A percentile compares a stretch with the other conserved stretches of the same genome.
Evolutionary conservation across 2,888 invertebrate genomes (phyloP).

Genomic region (Tetropium fuscum): DNA sequence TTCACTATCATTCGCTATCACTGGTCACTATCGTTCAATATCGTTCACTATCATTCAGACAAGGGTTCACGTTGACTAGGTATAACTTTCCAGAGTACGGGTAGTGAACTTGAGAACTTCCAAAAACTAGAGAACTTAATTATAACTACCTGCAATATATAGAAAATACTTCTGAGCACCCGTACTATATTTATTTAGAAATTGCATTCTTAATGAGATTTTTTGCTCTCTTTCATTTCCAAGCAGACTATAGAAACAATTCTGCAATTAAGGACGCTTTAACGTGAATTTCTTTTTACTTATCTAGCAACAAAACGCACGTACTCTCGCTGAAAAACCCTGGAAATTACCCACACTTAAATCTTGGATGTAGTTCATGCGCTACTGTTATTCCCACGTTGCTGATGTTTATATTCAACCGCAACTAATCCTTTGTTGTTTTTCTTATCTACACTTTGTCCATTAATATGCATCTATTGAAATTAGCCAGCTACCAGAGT

Average conservation of each 20-base stretch:
- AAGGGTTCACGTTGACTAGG: too few relatives aligned
- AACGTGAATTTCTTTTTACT: too few relatives aligned
- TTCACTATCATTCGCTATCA: too few relatives aligned
- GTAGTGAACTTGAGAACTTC: too few relatives aligned
- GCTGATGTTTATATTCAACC: constrained; percentile 14
- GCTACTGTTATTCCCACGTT: constrained; percentile 35
- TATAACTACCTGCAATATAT: too few relatives aligned
- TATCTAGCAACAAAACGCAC: neutral
- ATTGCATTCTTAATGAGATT: too few relatives aligned
- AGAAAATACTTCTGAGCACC: too few relatives aligned
- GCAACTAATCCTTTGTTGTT: constrained; percentile 25
- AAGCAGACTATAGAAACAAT: neutral
- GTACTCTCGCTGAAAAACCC: neutral
- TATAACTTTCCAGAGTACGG: too few relatives aligned
- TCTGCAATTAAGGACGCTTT: neutral
- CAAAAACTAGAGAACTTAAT: too few relatives aligned
- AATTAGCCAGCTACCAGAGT: constrained; percentile 6
- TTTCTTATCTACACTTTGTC: constrained; percentile 1
- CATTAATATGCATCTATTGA: constrained; percentile 5
- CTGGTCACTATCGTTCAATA: too few relatives aligned
- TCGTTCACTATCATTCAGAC: too few relatives aligned
- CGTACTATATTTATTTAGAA: too few relatives aligned
- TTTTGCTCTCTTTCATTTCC: neutral
- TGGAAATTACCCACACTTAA: constrained; percentile 6
- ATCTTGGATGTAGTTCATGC: constrained; percentile 33